These are phyloP conservation scores for Podotricha telesiphe DNA, from an alignment of 2,888 invertebrate genomes.

Conservation along the genomic window DNA sequence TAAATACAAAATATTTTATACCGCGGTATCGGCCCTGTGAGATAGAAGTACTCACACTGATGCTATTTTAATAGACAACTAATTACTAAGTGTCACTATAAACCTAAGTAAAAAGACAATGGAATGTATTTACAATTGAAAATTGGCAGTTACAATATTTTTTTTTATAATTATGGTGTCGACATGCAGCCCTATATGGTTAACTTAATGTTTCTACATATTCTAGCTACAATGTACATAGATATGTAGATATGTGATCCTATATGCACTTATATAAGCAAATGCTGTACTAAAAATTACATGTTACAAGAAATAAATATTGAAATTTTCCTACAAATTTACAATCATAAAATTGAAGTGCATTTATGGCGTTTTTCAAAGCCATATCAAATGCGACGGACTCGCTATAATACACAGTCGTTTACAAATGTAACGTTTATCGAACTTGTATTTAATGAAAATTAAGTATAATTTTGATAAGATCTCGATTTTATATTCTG, in stretches of 20 bases:
- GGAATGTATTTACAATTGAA: neutral
- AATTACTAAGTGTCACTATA: neutral
- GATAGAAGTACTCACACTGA: neutral
- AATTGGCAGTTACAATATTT: neutral
- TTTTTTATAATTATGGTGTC: conserved; percentile 1
- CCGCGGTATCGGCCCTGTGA: neutral
- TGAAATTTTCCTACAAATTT: conserved; percentile 75
- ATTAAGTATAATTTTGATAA: conserved; percentile 20
- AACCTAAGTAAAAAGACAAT: neutral
- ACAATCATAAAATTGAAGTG: conserved; percentile 79
- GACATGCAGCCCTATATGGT: neutral
- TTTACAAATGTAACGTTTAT: conserved; percentile 52
- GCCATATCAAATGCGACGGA: conserved; percentile 79
- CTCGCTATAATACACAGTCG: conserved; percentile 64
- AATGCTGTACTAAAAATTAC: neutral
- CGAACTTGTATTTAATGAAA: conserved; percentile 3
- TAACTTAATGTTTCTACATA: neutral
- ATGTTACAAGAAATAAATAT: conserved; percentile 79
- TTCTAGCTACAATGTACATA: neutral
- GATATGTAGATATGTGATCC: neutral
- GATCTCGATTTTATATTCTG: conserved; percentile 3
- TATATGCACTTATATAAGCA: neutral
- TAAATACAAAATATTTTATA: neutral
- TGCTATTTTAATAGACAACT: neutral
- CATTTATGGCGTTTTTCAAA: conserved; percentile 79